Evolutionary conservation across 1,140 invertebrate species (phyloP).

Genomic region (Microplitis mediator): DNA sequence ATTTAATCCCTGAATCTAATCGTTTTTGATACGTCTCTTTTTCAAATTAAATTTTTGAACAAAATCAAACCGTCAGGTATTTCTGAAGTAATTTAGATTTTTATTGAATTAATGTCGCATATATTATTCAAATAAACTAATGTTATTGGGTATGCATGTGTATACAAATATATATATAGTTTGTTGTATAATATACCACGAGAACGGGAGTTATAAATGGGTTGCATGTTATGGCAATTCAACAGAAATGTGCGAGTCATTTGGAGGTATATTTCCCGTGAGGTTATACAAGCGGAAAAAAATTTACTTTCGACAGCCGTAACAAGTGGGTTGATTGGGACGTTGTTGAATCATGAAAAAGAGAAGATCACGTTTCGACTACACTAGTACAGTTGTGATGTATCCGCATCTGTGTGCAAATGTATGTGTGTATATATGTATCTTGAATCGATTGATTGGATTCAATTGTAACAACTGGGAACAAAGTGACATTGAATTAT

Average conservation of each 20-base stretch:
- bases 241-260: not conserved
- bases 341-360: constrained; percentile 17
- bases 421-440: not conserved
- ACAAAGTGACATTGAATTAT: constrained; percentile 7
- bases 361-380: not conserved
- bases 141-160: too few species aligned
- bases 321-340: constrained; percentile 19
- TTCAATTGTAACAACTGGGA: constrained; percentile 9
- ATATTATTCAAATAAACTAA: too few species aligned
- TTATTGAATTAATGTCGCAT: too few species aligned
- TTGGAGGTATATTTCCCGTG: constrained; percentile 7
- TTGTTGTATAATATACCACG: too few species aligned
- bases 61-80: too few species aligned
- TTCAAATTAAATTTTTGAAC: too few species aligned
- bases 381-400: not conserved
- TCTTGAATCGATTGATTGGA: not conserved
- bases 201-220: not conserved
- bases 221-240: not conserved
- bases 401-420: not conserved
- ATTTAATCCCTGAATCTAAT: too few species aligned
- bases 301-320: constrained; percentile 10
- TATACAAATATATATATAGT: too few species aligned
- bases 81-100: too few species aligned
- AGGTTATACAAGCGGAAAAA: constrained; percentile 4
- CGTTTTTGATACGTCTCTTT: too few species aligned